phyloP scores from a whole-genome alignment of 1,140 invertebrate genomes.

The Anastrepha ludens region DNA sequence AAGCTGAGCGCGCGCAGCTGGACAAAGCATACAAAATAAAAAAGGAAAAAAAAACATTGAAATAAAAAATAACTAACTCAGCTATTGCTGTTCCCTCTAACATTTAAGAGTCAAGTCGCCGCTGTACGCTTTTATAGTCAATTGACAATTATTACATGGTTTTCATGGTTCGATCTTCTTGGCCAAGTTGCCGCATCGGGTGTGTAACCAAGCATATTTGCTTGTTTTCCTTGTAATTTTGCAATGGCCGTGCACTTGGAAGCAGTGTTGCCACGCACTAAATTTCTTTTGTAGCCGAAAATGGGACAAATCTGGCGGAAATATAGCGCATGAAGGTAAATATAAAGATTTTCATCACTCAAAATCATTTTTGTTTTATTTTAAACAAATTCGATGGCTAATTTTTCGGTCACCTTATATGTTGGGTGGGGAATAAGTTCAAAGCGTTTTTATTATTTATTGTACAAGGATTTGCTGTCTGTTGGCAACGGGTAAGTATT shows the following conservation, averaged over 20 bases:
- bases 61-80: constrained; percentile 2
- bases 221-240: not conserved
- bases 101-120: not conserved
- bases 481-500: too few relatives aligned
- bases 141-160: constrained; percentile 52
- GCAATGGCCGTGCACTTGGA: constrained; percentile 27
- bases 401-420: too few relatives aligned
- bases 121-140: constrained; percentile 25
- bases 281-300: too few relatives aligned
- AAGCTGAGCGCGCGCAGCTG: constrained; percentile 40
- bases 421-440: too few relatives aligned
- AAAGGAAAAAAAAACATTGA: not conserved
- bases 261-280: too few relatives aligned
- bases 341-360: too few relatives aligned
- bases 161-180: constrained; percentile 37
- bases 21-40: constrained; percentile 9
- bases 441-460: too few relatives aligned
- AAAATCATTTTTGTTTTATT: too few relatives aligned
- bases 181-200: constrained; percentile 10
- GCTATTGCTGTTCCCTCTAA: not conserved
- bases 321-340: too few relatives aligned
- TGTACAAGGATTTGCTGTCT: too few relatives aligned
- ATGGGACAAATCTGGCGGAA: too few relatives aligned
- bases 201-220: not conserved
- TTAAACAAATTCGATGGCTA: too few relatives aligned